Evolutionary conservation across 2,113 vertebrate genomes (phyloP), one percentile per base, ranked within the genome.

Genomic region (Microcebus griseorufus): DNA sequence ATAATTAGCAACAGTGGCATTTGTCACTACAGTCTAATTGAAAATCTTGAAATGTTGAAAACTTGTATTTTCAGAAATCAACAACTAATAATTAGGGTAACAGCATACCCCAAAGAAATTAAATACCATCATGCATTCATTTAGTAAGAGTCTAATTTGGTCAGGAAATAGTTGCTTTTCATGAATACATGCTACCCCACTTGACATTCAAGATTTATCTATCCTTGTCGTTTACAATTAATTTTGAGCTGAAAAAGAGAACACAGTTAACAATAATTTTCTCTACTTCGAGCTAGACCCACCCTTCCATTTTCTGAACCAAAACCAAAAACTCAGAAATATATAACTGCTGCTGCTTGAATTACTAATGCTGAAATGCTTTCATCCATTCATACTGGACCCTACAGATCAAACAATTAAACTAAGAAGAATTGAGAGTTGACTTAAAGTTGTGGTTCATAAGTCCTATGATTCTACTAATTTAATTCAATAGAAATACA

Each of bases 1-100:
- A 14, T 93, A 86, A 95, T 90, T 96, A 96, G 73, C 22, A 81
- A 89, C 11, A 95, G 2, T 65, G 70, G 62, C 51, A 60, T 90
- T 92, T 95, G 78, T 95, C 84, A 94, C 10, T 67, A 32, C 1
- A 62, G 34, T 60, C 9, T 89, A 95, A 88, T 2, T 90, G 9
- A 72, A 96, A 95, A 45, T 18, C n/a, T 64, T 88, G 17, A 85
- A 58, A 93, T 83, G 53, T 10, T 97, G 42, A 87, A 86, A 93
- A 42, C 7, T 58, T 4, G 20, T 94, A 34, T 90, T 95, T 82
- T 95, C n/a, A 73, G 37, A 94, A 90, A 88, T 16, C 32, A 32
- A 55, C 13, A 94, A 42, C 29, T 81, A 86, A 87, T 20, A 51
- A 83, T 60, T 69, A 45, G 16, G 11, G 73, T 37, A 80, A 95